Evolutionary conservation across 2,797 vertebrate genomes (phyloP), one percentile per base, ranked within the genome.

Genomic region (Steatocranus sp.): DNA sequence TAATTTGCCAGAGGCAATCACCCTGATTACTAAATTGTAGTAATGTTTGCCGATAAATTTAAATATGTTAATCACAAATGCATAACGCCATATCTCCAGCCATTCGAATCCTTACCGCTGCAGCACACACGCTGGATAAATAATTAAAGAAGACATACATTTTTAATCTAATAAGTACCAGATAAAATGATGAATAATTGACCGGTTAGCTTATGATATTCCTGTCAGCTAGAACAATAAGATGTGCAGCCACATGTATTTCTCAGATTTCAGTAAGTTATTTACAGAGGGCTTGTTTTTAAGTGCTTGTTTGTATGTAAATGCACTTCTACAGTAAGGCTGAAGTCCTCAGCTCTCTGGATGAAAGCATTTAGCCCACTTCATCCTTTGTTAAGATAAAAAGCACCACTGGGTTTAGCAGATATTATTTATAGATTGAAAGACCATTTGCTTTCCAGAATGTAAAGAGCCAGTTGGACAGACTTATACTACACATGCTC

Each of bases 171-270:
- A 93, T 88, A 87, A 89, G 58, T 81, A 90, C 78, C 87, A 90
- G 90, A 93, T 88, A 91, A 87, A 92, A 88, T 77, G 10, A 89
- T 93, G 68, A 94, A 94, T 94, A 91, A 92, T 92, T 91, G 81
- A 95, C 83, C 3, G 2, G 84, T 78, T 81, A 81, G 79, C 76
- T 78, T 83, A 87, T 89, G 88, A 94, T 92, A 88, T 82, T 75
- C 79, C 82, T 85, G 84, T 90, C 81, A 89, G 73, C 73, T 50
- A 18, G 56, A 91, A 94, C 89, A 92, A 93, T 89, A 85, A 18
- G 80, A 84, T 74, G 73, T 58, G 73, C 4, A 78, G 68, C 82
- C 84, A 78, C 76, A 78, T 41, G 85, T 46, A 38, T 89, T 79
- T 87, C 77, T 87, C 80, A 81, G 43, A 90, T 84, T 91, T 79